These are phyloP conservation scores for Spilarctia lutea DNA, from an alignment of 2,888 invertebrate genomes.

Conservation along the genomic window DNA sequence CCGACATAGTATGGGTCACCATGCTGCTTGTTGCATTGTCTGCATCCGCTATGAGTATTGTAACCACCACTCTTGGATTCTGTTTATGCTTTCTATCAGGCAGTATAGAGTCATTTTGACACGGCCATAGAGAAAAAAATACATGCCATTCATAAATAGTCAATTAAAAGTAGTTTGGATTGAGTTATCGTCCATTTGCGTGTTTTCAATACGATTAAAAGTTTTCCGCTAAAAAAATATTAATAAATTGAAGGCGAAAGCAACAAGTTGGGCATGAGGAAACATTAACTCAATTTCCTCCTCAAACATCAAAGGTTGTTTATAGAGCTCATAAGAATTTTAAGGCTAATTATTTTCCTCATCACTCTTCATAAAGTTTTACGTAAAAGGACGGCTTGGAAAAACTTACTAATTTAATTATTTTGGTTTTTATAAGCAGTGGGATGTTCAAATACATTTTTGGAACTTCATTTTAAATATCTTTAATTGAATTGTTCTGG, in stretches of 20 bases:
- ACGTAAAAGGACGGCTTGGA: background rate
- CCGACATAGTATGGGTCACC: too few species aligned
- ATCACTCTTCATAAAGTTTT: background rate
- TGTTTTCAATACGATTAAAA: background rate
- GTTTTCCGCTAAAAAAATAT: background rate
- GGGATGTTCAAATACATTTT: background rate
- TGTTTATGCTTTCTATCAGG: too few species aligned
- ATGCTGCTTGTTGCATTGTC: too few species aligned
- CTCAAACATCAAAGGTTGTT: constrained; percentile 1
- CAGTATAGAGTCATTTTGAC: too few species aligned
- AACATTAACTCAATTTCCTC: constrained; percentile 1
- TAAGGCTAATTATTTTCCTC: background rate
- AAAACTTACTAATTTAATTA: background rate
- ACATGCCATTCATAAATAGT: too few species aligned
- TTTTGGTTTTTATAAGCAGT: background rate
- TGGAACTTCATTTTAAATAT: background rate
- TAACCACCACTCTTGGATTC: too few species aligned
- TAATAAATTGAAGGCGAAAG: constrained; percentile 4
- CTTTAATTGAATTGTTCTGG: too few species aligned
- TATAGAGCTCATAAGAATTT: constrained; percentile 4
- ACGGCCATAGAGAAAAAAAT: too few species aligned
- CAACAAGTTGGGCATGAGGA: background rate
- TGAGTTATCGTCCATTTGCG: background rate
- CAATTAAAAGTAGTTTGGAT: too few species aligned
- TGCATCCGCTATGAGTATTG: too few species aligned